These are phyloP conservation scores for Drosophila navojoa DNA, from an alignment of 1,140 invertebrate genomes.

Conservation along the genomic window DNA sequence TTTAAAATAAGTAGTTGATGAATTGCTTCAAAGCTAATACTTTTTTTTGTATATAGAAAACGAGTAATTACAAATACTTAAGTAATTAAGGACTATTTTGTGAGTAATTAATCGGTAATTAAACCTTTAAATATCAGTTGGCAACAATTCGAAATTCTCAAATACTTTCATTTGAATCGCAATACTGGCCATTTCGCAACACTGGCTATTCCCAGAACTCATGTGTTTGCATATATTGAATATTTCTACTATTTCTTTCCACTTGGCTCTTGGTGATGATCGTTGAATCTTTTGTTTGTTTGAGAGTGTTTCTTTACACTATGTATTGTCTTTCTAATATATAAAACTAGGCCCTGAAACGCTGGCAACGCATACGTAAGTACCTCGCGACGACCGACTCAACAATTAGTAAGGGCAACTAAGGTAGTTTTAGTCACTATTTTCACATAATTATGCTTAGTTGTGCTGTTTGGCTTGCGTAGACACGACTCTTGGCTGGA, in stretches of 20 bases:
- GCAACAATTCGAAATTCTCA: neutral
- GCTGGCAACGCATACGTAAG: constrained; percentile 40
- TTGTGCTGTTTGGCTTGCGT: neutral
- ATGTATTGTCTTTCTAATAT: neutral
- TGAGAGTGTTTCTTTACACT: neutral
- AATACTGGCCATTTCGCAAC: neutral
- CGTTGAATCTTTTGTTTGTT: neutral
- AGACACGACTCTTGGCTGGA: neutral
- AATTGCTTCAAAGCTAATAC: too few species aligned
- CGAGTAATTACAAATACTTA: neutral
- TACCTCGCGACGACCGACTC: neutral
- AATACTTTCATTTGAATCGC: neutral
- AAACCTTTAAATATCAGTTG: neutral
- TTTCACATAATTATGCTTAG: neutral
- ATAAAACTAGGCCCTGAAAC: neutral
- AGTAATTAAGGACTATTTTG: neutral
- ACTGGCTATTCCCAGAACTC: neutral
- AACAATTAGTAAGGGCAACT: too few species aligned
- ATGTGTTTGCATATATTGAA: neutral
- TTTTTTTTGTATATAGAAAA: too few species aligned
- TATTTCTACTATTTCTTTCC: neutral
- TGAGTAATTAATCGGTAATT: neutral
- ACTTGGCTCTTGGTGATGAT: neutral
- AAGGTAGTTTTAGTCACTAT: constrained; percentile 1
- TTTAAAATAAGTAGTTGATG: neutral